These are phyloP conservation scores for Bos indicus DNA, from an alignment of 2,113 vertebrate genomes.

Conservation along the genomic window DNA sequence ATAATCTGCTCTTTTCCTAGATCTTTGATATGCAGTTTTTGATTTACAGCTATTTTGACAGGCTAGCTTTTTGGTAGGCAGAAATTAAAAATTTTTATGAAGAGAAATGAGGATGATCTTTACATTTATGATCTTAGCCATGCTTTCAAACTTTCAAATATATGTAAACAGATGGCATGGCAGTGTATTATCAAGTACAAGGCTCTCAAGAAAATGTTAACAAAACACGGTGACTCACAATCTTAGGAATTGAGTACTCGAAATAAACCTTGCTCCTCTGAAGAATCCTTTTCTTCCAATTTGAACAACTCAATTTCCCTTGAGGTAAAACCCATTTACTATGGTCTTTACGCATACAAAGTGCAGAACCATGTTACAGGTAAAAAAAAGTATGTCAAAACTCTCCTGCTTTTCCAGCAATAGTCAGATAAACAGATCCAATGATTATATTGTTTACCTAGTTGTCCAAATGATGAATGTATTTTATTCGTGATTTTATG, in stretches of 20 bases:
- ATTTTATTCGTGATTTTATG: not conserved
- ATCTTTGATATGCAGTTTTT: not conserved
- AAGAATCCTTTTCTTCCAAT: not conserved
- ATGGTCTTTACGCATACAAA: not conserved
- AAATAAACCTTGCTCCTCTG: not conserved
- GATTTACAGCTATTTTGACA: not conserved
- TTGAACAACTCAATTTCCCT: not conserved
- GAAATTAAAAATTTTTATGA: not conserved
- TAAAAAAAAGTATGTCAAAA: not conserved
- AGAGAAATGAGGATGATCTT: not conserved
- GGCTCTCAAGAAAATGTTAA: not conserved
- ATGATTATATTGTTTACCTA: not conserved
- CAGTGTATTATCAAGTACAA: not conserved
- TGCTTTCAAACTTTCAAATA: constrained; percentile 8
- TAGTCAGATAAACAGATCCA: not conserved
- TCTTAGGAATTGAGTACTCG: not conserved
- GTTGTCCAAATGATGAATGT: not conserved
- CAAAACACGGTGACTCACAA: not conserved
- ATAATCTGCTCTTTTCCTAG: not conserved
- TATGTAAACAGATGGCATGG: not conserved
- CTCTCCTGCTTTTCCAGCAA: not conserved
- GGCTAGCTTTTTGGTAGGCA: not conserved
- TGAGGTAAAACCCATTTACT: not conserved
- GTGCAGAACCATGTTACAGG: not conserved
- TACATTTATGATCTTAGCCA: not conserved